Evolutionary conservation across 2,888 invertebrate genomes (phyloP).

Genomic region (Drosophila nr. medialis): DNA sequence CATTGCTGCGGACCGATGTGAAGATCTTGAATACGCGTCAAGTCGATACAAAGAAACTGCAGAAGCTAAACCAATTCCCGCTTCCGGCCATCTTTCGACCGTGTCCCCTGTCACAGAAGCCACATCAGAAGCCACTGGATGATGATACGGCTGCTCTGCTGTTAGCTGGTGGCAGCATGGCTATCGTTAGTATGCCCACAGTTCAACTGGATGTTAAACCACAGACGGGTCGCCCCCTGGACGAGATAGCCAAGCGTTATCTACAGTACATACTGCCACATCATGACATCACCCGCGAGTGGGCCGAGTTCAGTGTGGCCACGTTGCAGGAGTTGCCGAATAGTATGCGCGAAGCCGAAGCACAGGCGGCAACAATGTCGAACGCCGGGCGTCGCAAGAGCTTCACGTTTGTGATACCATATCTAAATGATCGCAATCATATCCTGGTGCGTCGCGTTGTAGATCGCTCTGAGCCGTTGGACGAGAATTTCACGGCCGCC

Average conservation of each 20-base stretch:
- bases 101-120: slow-evolving; percentile 83
- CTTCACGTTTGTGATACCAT: slow-evolving; percentile 87
- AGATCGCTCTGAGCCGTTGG: slow-evolving; percentile 82
- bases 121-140: slow-evolving; percentile 75
- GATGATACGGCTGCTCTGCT: slow-evolving; percentile 78
- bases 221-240: slow-evolving; percentile 78
- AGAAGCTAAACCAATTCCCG: slow-evolving; percentile 71
- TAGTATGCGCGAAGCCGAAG: slow-evolving; percentile 56
- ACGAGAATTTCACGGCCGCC: slow-evolving; percentile 62
- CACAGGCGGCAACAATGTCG: slow-evolving; percentile 57
- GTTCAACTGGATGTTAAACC: slow-evolving; percentile 83
- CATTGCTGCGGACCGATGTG: slow-evolving; percentile 58
- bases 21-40: slow-evolving; percentile 63
- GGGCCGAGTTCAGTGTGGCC: slow-evolving; percentile 84
- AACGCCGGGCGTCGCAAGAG: slow-evolving; percentile 67
- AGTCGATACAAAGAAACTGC: slow-evolving; percentile 30
- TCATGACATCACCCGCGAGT: slow-evolving; percentile 83
- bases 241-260: slow-evolving; percentile 83
- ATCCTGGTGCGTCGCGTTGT: slow-evolving; percentile 86
- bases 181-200: slow-evolving; percentile 83
- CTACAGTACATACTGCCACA: slow-evolving; percentile 83
- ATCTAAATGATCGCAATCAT: slow-evolving; percentile 86
- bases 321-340: slow-evolving; percentile 67
- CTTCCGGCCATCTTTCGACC: slow-evolving; percentile 76
- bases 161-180: slow-evolving; percentile 80